Percentiles rank a stretch among this genome's conserved stretches.
Evolutionary conservation across 2,888 invertebrate species (phyloP).

Genomic region (Hoplodrina ambigua): DNA sequence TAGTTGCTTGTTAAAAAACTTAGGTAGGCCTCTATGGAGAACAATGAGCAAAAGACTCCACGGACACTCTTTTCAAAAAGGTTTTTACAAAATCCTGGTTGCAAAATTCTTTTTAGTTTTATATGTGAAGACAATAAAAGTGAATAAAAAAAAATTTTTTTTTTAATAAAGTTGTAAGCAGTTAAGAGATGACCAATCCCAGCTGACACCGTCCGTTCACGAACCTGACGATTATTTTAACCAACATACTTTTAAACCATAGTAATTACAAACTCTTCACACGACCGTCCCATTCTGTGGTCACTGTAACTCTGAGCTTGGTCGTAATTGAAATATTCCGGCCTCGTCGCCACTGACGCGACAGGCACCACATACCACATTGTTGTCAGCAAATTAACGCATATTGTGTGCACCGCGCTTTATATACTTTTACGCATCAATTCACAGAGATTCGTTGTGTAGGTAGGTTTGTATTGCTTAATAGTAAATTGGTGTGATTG

Average conservation of each 20-base stretch:
- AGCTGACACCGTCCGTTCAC: too few species aligned
- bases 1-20: too few species aligned
- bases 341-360: slow-evolving; percentile 64
- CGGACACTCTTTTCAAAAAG: too few species aligned
- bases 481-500: background rate
- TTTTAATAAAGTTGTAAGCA: too few species aligned
- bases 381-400: slow-evolving; percentile 78
- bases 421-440: slow-evolving; percentile 41
- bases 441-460: slow-evolving; percentile 20
- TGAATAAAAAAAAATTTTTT: too few species aligned
- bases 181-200: too few species aligned
- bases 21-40: too few species aligned
- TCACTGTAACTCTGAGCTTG: slow-evolving; percentile 26
- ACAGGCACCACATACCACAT: slow-evolving; percentile 72
- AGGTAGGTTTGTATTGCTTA: background rate
- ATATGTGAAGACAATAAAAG: too few species aligned
- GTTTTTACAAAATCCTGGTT: too few species aligned
- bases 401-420: slow-evolving; percentile 65
- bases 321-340: slow-evolving; percentile 68
- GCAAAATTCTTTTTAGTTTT: too few species aligned
- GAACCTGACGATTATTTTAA: background rate
- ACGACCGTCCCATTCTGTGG: slow-evolving; percentile 27
- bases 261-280: slow-evolving; percentile 35
- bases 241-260: slow-evolving; percentile 15
- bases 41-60: too few species aligned